Conservation (phyloP, 2,888 invertebrate genomes). For the Stenotaenia linearis region DNA sequence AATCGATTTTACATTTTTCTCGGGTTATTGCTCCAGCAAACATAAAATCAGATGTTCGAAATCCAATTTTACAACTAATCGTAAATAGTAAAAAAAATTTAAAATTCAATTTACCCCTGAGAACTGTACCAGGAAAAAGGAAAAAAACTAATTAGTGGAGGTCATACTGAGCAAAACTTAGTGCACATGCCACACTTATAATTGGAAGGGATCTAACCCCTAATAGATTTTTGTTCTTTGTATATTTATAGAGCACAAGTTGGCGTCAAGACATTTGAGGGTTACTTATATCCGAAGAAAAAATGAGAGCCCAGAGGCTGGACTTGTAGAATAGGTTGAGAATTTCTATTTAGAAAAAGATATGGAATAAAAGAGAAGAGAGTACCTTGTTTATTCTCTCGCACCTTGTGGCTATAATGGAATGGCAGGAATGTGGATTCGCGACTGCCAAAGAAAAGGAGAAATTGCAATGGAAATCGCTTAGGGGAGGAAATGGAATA, state of each 20-base stretch:
- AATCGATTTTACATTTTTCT: too few relatives aligned
- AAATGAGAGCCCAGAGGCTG: neutral
- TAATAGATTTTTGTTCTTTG: neutral
- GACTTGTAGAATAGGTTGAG: neutral
- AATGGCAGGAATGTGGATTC: neutral
- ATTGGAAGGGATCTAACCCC: neutral
- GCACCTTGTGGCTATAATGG: neutral
- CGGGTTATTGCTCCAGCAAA: too few relatives aligned
- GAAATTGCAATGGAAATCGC: neutral
- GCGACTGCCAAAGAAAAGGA: neutral
- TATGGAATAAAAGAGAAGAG: neutral
- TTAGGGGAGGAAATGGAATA: neutral
- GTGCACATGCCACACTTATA: neutral
- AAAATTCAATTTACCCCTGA: neutral
- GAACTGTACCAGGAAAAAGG: neutral
- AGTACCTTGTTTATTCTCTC: neutral
- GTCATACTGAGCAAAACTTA: neutral
- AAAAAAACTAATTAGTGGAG: neutral
- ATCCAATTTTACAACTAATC: neutral
- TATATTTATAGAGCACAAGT: neutral
- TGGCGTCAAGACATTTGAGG: neutral
- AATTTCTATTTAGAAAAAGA: too few relatives aligned
- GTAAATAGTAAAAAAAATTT: neutral
- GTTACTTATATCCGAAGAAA: neutral
- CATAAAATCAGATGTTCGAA: too few relatives aligned